These are phyloP conservation scores for Cheilosia scutellata DNA, from an alignment of 2,888 invertebrate species.

Conservation along the genomic window DNA sequence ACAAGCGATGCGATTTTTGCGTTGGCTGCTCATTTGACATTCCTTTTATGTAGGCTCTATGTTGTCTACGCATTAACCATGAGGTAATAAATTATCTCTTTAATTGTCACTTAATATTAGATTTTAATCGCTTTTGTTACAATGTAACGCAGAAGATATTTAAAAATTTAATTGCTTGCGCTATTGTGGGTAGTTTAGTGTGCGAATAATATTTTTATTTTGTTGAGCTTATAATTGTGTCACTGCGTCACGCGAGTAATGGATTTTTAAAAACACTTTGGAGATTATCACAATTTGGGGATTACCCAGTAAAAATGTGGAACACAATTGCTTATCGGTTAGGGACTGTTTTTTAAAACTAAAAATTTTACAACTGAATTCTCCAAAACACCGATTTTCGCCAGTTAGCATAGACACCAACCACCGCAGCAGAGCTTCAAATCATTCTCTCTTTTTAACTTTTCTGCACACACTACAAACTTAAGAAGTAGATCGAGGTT, in stretches of 20 bases:
- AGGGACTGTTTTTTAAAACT: too few species aligned
- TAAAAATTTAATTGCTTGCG: not conserved
- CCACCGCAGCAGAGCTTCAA: too few species aligned
- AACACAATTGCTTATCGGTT: too few species aligned
- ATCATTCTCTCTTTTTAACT: too few species aligned
- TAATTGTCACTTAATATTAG: conserved; percentile 25
- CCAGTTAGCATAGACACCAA: too few species aligned
- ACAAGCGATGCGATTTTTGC: conserved; percentile 17
- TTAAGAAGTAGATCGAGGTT: too few species aligned
- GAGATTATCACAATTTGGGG: too few species aligned
- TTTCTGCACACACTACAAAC: too few species aligned
- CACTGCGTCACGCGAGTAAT: not conserved
- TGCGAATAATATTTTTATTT: not conserved
- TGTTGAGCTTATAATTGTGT: not conserved
- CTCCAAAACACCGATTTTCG: too few species aligned
- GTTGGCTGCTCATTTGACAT: conserved; percentile 20
- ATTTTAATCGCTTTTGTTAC: conserved; percentile 2
- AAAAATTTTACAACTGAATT: too few species aligned
- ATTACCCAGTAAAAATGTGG: too few species aligned
- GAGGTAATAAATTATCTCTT: conserved; percentile 7
- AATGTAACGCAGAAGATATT: not conserved
- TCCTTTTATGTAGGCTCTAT: conserved; percentile 4
- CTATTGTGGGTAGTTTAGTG: not conserved
- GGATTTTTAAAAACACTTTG: too few species aligned
- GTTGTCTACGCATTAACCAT: not conserved